A percentile compares a stretch with the other conserved stretches of the same genome.
Conservation (phyloP, 2,113 vertebrate genomes). For the Haemorhous mexicanus region DNA sequence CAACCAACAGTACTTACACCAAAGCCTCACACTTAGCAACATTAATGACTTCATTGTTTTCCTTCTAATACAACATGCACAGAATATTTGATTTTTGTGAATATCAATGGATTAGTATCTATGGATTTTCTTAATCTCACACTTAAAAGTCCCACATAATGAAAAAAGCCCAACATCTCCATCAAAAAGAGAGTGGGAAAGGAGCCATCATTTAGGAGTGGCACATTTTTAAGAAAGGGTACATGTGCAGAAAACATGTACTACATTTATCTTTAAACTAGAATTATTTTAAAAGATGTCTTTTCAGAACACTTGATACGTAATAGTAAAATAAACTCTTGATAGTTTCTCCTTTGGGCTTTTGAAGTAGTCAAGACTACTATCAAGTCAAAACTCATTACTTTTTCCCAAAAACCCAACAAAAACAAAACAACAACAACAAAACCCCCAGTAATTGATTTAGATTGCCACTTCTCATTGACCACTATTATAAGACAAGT, state of each 20-base stretch:
- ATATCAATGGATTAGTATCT: not conserved
- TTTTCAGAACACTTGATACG: not conserved
- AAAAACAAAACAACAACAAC: not conserved
- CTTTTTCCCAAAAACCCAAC: not conserved
- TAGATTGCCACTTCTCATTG: not conserved
- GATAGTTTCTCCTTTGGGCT: not conserved
- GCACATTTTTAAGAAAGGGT: not conserved
- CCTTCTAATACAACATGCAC: not conserved
- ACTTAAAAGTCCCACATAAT: not conserved
- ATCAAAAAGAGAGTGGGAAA: not conserved
- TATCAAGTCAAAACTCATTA: slow-evolving; percentile 3
- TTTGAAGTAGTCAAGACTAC: not conserved
- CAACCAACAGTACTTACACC: not conserved
- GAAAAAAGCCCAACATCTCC: not conserved
- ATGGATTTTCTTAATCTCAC: not conserved
- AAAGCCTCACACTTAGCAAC: not conserved
- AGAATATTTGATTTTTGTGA: not conserved
- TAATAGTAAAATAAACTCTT: not conserved
- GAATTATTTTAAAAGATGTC: not conserved
- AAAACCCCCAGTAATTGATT: not conserved
- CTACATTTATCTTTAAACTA: not conserved
- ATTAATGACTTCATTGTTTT: not conserved
- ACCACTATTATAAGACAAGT: not conserved
- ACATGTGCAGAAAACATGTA: not conserved
- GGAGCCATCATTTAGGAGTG: not conserved